Evolutionary conservation across 2,113 vertebrate genomes (phyloP).

Genomic region (Myxocyprinus asiaticus): DNA sequence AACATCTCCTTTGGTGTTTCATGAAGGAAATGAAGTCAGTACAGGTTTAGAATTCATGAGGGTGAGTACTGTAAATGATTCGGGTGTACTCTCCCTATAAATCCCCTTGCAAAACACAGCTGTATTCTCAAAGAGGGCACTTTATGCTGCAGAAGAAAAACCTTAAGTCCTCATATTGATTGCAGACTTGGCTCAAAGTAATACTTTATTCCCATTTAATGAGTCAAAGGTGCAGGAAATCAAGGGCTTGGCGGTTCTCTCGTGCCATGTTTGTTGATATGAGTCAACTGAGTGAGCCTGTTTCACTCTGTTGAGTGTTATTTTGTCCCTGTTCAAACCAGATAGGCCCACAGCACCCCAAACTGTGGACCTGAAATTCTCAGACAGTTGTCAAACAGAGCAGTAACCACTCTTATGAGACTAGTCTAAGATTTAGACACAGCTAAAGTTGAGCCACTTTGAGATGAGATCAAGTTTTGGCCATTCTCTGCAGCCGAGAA

Average conservation of each 20-base stretch:
- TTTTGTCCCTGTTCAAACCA: constrained; percentile 56
- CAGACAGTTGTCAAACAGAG: constrained; percentile 55
- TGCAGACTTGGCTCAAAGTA: constrained; percentile 31
- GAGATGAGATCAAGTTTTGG: constrained; percentile 13
- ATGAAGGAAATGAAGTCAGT: too few relatives aligned
- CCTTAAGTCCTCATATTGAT: constrained; percentile 35
- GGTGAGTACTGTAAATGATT: too few relatives aligned
- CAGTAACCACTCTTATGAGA: constrained; percentile 39
- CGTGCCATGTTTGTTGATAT: constrained; percentile 36
- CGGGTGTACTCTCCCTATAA: neutral
- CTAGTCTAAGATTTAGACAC: constrained; percentile 17
- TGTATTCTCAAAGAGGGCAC: constrained; percentile 3
- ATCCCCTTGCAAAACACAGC: neutral
- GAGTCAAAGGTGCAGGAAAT: constrained; percentile 42
- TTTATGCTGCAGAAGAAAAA: constrained; percentile 30
- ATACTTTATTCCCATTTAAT: constrained; percentile 47
- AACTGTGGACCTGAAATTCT: constrained; percentile 41
- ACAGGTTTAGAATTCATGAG: too few relatives aligned
- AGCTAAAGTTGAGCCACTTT: constrained; percentile 39
- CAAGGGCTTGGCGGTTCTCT: constrained; percentile 27
- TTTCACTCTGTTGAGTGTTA: constrained; percentile 22
- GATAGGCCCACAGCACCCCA: constrained; percentile 54
- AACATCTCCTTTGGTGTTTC: neutral
- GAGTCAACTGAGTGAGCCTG: constrained; percentile 33
- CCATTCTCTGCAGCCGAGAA: neutral